A percentile compares a stretch with the other conserved stretches of the same genome.
Evolutionary conservation across 2,797 vertebrate species (phyloP).

Genomic region (Pristis pectinata): DNA sequence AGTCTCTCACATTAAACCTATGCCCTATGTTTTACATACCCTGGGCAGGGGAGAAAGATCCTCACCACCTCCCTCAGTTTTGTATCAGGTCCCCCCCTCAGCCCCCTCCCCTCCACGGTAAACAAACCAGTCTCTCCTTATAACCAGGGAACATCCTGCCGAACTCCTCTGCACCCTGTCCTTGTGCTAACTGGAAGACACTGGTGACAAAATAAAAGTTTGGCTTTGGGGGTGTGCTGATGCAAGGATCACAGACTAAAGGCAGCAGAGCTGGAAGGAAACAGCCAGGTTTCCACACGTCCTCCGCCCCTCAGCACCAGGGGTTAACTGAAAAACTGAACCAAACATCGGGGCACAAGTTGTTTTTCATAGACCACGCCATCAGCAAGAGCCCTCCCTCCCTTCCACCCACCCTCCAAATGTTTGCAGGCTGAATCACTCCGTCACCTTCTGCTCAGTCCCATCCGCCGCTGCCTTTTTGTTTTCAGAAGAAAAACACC

Average conservation of each 20-base stretch:
- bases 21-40: no score
- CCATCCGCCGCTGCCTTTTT: neutral
- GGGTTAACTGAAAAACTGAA: neutral
- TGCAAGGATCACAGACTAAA: no score
- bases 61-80: no score
- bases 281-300: neutral
- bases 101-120: neutral
- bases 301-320: neutral
- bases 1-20: no score
- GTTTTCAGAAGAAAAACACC: conserved; percentile 1
- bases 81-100: neutral
- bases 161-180: no score
- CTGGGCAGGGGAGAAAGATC: no score
- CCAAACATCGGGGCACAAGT: no score
- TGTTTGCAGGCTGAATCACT: neutral
- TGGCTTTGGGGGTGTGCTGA: no score
- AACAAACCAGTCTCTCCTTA: neutral
- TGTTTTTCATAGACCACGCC: neutral
- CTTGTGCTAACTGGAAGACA: no score
- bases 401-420: neutral
- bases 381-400: neutral
- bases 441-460: neutral
- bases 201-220: no score
- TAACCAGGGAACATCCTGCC: no score
- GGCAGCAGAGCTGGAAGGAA: neutral